Percentiles rank a stretch among this genome's conserved stretches.
Evolutionary conservation across 1,140 invertebrate genomes (phyloP).

Genomic region (Yoshiicerus persimilis): DNA sequence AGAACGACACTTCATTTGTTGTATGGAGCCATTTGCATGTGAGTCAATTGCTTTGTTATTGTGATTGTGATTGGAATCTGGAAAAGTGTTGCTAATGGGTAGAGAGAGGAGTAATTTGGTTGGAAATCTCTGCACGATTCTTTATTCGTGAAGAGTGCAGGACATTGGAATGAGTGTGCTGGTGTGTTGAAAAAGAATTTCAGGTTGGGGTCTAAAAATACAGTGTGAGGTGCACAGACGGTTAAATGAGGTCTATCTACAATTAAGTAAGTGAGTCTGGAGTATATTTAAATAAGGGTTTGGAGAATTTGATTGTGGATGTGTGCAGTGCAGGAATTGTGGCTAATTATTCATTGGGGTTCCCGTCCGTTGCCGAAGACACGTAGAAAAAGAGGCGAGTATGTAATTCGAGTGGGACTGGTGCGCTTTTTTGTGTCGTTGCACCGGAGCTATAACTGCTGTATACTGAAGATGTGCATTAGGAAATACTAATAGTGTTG

Average conservation of each 20-base stretch:
- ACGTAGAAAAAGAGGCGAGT: background rate
- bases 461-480: too few relatives aligned
- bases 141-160: background rate
- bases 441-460: too few relatives aligned
- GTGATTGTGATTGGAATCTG: conserved; percentile 16
- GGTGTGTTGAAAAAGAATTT: background rate
- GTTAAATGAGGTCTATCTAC: too few relatives aligned
- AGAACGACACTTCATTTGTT: conserved; percentile 2
- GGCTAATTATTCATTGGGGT: background rate
- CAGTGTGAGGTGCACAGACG: background rate
- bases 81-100: background rate
- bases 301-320: background rate
- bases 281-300: background rate
- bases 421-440: too few relatives aligned
- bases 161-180: background rate
- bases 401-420: too few relatives aligned
- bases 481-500: too few relatives aligned
- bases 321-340: background rate
- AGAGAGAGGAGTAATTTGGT: background rate
- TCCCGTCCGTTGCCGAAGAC: background rate
- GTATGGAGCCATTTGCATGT: background rate
- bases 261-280: background rate
- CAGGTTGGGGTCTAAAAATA: background rate
- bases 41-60: background rate
- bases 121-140: background rate